Evolutionary conservation across 2,113 vertebrate species (phyloP).

Genomic region (Vombatus ursinus): DNA sequence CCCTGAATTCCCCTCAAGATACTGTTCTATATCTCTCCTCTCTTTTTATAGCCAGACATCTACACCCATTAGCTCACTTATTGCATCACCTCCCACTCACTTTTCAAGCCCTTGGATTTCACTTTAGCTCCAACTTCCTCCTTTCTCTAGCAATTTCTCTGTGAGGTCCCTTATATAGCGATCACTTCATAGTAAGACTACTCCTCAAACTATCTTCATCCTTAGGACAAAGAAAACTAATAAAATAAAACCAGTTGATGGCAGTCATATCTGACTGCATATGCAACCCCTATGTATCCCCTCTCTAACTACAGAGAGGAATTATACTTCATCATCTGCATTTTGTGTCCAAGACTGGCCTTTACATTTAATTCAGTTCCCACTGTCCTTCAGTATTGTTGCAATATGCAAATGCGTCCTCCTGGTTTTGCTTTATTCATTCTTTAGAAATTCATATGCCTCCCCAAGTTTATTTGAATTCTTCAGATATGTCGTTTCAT

Average conservation of each 20-base stretch:
- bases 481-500: neutral
- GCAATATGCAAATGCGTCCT: neutral
- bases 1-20: too few species aligned
- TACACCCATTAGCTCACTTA: too few species aligned
- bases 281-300: neutral
- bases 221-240: neutral
- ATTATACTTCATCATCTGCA: neutral
- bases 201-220: neutral
- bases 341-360: neutral
- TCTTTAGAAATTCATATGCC: neutral
- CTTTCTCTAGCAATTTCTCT: neutral
- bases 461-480: neutral
- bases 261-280: neutral
- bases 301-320: neutral
- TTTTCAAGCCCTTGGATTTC: neutral
- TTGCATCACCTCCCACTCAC: neutral
- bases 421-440: neutral
- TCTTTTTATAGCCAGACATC: too few species aligned
- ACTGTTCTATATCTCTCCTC: too few species aligned
- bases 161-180: neutral
- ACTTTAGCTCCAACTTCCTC: neutral
- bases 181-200: neutral
- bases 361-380: neutral
- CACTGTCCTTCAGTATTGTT: neutral
- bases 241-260: neutral